phyloP scores from a whole-genome alignment of 2,113 vertebrate genomes.

The Rallus limicola region DNA sequence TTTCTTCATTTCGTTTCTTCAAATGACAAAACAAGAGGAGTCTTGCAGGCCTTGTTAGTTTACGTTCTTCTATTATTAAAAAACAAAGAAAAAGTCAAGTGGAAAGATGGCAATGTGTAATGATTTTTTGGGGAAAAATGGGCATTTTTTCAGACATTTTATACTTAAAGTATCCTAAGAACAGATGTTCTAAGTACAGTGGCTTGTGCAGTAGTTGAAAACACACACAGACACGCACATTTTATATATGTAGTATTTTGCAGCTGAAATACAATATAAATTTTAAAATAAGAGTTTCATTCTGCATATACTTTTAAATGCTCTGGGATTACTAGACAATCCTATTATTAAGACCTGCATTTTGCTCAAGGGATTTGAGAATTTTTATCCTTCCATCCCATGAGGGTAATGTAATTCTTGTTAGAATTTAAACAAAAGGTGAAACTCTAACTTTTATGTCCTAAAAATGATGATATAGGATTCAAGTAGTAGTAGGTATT shows the following conservation, averaged over 20 bases:
- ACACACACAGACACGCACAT: too few species aligned
- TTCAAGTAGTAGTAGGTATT: neutral
- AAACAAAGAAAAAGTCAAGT: too few species aligned
- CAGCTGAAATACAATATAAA: neutral
- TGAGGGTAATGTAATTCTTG: neutral
- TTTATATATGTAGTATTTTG: neutral
- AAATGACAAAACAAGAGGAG: neutral
- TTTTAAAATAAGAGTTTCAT: neutral
- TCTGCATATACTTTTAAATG: neutral
- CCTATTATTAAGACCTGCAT: neutral
- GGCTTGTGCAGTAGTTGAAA: neutral
- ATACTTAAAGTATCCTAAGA: neutral
- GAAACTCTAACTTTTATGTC: neutral
- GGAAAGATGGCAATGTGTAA: neutral
- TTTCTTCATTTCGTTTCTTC: neutral
- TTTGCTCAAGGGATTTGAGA: neutral
- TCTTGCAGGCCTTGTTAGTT: neutral
- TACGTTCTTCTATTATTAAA: neutral
- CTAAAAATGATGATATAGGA: neutral
- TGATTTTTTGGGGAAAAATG: neutral
- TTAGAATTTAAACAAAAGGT: neutral
- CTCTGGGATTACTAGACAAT: neutral
- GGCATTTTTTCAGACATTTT: neutral
- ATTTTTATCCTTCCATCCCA: neutral
- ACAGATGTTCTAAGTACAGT: neutral